These are phyloP conservation scores for Macropodus opercularis DNA, from an alignment of 2,797 vertebrate species.

Conservation along the genomic window DNA sequence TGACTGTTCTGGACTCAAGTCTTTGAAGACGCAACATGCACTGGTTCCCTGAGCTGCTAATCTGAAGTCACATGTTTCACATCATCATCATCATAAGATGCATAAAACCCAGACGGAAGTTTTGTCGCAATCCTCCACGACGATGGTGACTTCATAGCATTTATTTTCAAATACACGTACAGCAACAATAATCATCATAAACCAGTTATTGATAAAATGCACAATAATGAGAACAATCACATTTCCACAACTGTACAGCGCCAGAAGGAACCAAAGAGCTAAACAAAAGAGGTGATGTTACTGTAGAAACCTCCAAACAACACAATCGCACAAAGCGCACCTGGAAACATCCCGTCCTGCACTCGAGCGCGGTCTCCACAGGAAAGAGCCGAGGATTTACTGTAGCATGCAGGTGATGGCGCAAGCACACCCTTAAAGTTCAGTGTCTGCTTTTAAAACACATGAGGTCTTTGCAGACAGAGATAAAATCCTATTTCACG, in stretches of 20 bases:
- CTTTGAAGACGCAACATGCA: too few species aligned
- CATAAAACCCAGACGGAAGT: too few species aligned
- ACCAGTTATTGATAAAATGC: conserved; percentile 96
- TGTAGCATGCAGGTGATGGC: conserved; percentile 75
- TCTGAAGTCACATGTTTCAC: too few species aligned
- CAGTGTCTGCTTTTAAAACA: conserved; percentile 26
- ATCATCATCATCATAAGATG: too few species aligned
- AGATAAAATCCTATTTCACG: conserved; percentile 15
- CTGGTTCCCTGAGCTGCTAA: background rate
- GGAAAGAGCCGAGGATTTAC: conserved; percentile 42
- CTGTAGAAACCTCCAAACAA: conserved; percentile 64
- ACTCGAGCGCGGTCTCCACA: conserved; percentile 43
- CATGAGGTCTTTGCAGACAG: conserved; percentile 5
- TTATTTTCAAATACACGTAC: conserved; percentile 99
- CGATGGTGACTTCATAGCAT: conserved; percentile 83
- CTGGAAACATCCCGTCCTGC: conserved; percentile 11
- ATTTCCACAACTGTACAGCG: conserved; percentile 90
- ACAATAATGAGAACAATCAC: conserved; percentile 92
- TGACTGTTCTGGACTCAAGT: conserved; percentile 56
- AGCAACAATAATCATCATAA: conserved; percentile 92
- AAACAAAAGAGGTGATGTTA: conserved; percentile 68
- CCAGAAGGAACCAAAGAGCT: conserved; percentile 74
- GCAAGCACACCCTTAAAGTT: conserved; percentile 51
- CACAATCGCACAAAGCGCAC: conserved; percentile 12
- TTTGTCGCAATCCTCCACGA: background rate